Conservation (phyloP, 2,113 vertebrate genomes). For the Heterochromis multidens region DNA sequence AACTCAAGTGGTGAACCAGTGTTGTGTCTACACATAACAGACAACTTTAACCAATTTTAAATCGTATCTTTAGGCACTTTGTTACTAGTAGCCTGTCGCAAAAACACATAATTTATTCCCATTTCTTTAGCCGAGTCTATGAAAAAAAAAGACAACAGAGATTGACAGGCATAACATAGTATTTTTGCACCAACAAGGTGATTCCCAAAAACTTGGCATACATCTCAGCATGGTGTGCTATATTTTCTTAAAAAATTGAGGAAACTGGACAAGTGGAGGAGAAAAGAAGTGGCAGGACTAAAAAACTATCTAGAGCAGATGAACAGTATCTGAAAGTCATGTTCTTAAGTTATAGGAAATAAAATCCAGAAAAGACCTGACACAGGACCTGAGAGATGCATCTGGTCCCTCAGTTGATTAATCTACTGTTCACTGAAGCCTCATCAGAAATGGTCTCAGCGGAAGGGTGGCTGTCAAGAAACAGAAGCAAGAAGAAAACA, state of each 20-base stretch:
- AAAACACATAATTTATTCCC: background rate
- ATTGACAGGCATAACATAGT: background rate
- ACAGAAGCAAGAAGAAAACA: too few species aligned
- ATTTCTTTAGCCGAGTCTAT: background rate
- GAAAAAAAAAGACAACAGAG: background rate
- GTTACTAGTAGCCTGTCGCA: background rate
- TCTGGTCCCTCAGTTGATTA: background rate
- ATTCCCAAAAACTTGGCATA: background rate
- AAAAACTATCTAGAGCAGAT: background rate
- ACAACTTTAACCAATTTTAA: background rate
- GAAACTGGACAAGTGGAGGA: background rate
- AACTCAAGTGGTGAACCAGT: background rate
- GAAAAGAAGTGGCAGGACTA: background rate
- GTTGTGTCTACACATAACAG: background rate
- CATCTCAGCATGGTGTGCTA: background rate
- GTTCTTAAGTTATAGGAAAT: background rate
- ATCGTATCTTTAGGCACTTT: background rate
- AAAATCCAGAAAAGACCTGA: background rate
- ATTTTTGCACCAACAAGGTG: background rate
- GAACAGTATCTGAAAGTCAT: background rate
- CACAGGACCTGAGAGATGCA: background rate
- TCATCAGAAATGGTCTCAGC: background rate
- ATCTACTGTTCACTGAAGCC: background rate
- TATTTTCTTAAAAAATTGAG: background rate
- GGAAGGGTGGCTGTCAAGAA: background rate